Conservation (phyloP, 2,888 invertebrate genomes). For the Erebia ligea region DNA sequence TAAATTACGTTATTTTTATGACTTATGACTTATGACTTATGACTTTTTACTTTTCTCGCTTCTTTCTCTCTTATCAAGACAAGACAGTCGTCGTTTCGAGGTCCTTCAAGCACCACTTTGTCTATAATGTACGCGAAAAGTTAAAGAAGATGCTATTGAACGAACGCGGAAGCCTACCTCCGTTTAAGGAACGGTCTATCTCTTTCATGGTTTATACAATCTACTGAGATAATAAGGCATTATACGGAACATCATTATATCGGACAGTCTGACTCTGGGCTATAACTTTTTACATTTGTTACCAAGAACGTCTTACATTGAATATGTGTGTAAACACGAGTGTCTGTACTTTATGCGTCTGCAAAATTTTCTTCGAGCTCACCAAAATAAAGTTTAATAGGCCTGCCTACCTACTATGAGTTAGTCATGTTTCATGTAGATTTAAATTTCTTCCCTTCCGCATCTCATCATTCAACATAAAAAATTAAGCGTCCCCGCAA, state of each 20-base stretch:
- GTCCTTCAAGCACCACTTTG: not conserved
- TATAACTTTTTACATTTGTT: conserved; percentile 36
- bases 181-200: conserved; percentile 44
- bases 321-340: conserved; percentile 6
- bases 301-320: conserved; percentile 13
- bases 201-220: conserved; percentile 40
- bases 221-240: conserved; percentile 40
- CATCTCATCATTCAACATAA: too few relatives aligned
- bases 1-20: too few relatives aligned
- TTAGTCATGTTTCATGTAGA: not conserved
- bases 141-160: conserved; percentile 34
- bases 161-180: conserved; percentile 50
- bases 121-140: conserved; percentile 27
- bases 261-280: conserved; percentile 28
- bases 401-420: not conserved
- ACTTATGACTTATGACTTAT: too few relatives aligned
- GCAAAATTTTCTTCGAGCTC: conserved; percentile 15
- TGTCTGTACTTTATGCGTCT: not conserved
- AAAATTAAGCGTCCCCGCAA: too few relatives aligned
- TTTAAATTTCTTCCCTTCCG: too few relatives aligned
- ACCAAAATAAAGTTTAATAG: not conserved
- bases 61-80: too few relatives aligned
- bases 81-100: not conserved
- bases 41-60: too few relatives aligned
- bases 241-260: conserved; percentile 41